Base-by-base conservation (phyloP, 2,888 invertebrate genomes). In the Noctua janthe region DNA sequence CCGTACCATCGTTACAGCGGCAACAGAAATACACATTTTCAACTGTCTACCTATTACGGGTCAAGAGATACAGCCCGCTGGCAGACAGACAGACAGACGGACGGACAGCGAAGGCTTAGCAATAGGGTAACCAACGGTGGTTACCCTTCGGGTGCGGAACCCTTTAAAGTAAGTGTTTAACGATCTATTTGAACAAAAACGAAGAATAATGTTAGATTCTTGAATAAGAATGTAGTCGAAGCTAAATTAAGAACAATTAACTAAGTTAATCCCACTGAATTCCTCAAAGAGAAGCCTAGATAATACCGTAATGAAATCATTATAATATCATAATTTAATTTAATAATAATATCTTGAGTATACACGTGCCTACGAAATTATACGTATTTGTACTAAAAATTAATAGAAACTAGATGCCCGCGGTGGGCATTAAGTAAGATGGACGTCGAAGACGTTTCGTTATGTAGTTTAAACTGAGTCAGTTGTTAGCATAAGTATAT, bases 201-300 rank as follows among this genome's bases (percentile, higher is more conserved):
- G 66, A 11, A 6, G 11, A 4, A 23, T n/a, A 54, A 54, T 23
- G 20, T 56, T 71, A 11, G 47, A 29, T 23, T 76, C 2, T 59
- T 17, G 43, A 5, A n/a, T 56, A 59, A 80, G 47, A 54, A 71
- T 35, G 20, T 54, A 66, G 56, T 35, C 59, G 43, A 56, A 39
- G 13, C 6, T 67, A 23, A 67, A 71, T 75, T 23, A 80, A 17
- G 43, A 69, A 69, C 49, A 29, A 13, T 6, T 70, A 49, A 76
- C 54, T 49, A 56, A 64, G 35, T 72, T 64, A 56, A 73, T 29
- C 15, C 8, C 62, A 35, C 67, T 56, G 23, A 76, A 64, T n/a
- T 1, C 2, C 13, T 54, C 79, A 81, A 81, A 81, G 74, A 56
- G 70, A 47, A 51, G 49, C 64, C 29, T 20, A 71, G 64, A 59